Percentiles rank a stretch among this genome's conserved stretches.
These are phyloP conservation scores for Macropodus opercularis DNA, from an alignment of 2,797 vertebrate species.

Conservation along the genomic window DNA sequence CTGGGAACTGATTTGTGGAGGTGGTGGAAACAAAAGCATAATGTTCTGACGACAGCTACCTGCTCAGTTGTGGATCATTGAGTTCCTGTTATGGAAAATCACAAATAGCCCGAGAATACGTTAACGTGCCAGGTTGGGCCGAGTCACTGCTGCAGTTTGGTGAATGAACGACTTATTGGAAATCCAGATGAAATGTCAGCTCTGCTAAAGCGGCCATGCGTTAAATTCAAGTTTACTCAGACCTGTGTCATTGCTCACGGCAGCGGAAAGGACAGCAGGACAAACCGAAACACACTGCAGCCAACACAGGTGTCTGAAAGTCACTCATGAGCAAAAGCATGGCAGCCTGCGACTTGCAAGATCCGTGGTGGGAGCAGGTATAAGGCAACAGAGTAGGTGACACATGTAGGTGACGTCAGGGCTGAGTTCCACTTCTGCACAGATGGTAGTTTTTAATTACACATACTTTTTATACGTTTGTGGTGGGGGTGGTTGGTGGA, in stretches of 20 bases:
- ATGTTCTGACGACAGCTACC: not conserved
- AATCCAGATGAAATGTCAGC: not conserved
- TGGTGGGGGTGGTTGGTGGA: constrained; percentile 1
- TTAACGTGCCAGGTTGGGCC: not conserved
- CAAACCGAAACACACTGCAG: not conserved
- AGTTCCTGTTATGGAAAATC: not conserved
- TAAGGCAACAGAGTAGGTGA: too few species aligned
- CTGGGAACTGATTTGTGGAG: not conserved
- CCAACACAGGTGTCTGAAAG: too few species aligned
- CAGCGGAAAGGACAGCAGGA: not conserved
- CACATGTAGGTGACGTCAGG: constrained; percentile 26
- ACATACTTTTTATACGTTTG: constrained; percentile 29
- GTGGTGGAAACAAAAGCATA: not conserved
- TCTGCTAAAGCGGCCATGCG: not conserved
- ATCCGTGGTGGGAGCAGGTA: too few species aligned
- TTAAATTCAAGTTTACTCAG: not conserved
- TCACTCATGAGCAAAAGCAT: too few species aligned
- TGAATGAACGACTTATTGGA: too few species aligned
- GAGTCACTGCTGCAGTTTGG: not conserved
- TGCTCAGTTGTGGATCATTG: not conserved
- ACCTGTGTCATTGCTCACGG: not conserved
- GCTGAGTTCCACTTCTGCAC: constrained; percentile 34
- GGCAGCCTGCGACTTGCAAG: too few species aligned
- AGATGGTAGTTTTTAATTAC: constrained; percentile 57
- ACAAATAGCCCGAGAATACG: not conserved